phyloP scores from a whole-genome alignment of 2,888 invertebrate species.

The Uloborus plumipes region DNA sequence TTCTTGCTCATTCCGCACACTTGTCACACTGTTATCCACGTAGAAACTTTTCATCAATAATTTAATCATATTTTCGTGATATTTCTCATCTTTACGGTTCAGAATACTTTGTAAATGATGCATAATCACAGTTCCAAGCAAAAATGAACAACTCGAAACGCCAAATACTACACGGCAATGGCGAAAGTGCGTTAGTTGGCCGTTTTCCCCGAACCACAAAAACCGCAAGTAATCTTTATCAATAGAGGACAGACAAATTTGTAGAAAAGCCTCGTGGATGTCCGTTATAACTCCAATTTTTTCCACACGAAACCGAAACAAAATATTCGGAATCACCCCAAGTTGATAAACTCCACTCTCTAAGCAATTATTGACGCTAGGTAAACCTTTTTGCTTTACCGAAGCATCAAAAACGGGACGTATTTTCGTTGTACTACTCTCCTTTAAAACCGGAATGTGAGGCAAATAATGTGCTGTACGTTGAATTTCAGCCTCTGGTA shows the following conservation, averaged over 20 bases:
- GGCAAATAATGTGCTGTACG: slow-evolving; percentile 8
- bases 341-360: slow-evolving; percentile 1
- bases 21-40: too few relatives aligned
- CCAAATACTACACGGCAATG: slow-evolving; percentile 19
- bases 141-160: slow-evolving; percentile 12
- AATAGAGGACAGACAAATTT: slow-evolving; percentile 2
- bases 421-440: slow-evolving; percentile 7
- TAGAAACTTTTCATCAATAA: too few relatives aligned
- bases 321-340: slow-evolving; percentile 9
- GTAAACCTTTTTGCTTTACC: neutral
- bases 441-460: slow-evolving; percentile 4
- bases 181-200: neutral
- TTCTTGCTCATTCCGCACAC: too few relatives aligned
- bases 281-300: slow-evolving; percentile 10
- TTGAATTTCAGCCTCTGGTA: slow-evolving; percentile 1
- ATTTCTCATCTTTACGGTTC: too few relatives aligned
- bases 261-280: slow-evolving; percentile 15
- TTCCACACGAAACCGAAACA: neutral
- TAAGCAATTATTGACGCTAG: slow-evolving; percentile 1
- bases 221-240: slow-evolving; percentile 13
- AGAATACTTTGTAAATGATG: neutral
- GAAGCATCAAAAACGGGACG: slow-evolving; percentile 19
- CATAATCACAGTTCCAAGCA: neutral
- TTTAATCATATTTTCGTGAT: too few relatives aligned
- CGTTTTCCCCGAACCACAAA: slow-evolving; percentile 9